phyloP scores from a whole-genome alignment of 1,140 invertebrate species.

The Drosophila micromelanica region DNA sequence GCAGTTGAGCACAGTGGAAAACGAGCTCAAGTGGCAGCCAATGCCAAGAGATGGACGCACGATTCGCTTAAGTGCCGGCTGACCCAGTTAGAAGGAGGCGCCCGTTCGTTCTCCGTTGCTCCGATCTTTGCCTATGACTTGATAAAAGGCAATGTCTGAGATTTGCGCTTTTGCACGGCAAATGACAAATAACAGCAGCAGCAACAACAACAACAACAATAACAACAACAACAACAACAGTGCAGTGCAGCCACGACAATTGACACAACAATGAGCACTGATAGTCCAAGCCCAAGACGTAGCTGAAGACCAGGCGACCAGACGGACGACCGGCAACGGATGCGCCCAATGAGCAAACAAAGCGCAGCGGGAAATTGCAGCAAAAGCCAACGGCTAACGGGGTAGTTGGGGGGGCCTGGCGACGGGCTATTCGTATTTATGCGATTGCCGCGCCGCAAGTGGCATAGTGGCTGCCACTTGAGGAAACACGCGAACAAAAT shows the following conservation, averaged over 20 bases:
- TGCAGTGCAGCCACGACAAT: conserved; percentile 55
- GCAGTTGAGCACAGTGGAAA: conserved; percentile 17
- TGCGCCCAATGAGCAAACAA: conserved; percentile 82
- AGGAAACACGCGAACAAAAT: conserved; percentile 81
- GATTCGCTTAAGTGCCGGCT: conserved; percentile 75
- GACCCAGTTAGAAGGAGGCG: conserved; percentile 66
- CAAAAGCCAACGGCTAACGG: conserved; percentile 10
- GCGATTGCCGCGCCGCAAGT: conserved; percentile 78
- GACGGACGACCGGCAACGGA: conserved; percentile 66
- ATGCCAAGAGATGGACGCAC: conserved; percentile 75
- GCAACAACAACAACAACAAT: conserved; percentile 18
- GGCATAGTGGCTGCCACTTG: conserved; percentile 80
- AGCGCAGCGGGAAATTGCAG: conserved; percentile 80
- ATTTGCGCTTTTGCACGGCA: conserved; percentile 70
- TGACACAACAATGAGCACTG: conserved; percentile 79
- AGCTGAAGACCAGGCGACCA: conserved; percentile 3
- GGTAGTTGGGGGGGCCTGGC: background rate
- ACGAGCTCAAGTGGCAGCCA: conserved; percentile 66
- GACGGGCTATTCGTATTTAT: conserved; percentile 60
- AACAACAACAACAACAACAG: conserved; percentile 56
- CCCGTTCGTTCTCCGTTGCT: background rate
- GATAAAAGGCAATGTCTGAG: conserved; percentile 75
- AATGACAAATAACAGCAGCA: conserved; percentile 63
- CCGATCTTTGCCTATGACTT: conserved; percentile 62
- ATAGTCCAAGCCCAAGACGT: conserved; percentile 39